These are phyloP conservation scores for Scopus umbretta DNA, from an alignment of 2,113 vertebrate genomes.

Conservation along the genomic window DNA sequence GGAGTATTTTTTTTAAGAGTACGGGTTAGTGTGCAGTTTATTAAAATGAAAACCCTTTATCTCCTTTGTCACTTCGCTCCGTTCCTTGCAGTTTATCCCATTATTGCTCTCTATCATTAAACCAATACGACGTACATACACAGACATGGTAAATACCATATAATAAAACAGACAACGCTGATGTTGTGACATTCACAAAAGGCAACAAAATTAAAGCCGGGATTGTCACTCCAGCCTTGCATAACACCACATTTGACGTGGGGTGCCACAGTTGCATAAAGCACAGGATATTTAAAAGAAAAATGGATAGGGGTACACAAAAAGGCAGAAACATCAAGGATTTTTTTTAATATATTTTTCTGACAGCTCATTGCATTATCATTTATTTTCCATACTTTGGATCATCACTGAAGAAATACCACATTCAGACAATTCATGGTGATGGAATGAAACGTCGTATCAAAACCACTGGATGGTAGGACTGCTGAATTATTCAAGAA, in stretches of 20 bases:
- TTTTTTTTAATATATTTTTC: neutral
- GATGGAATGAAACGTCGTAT: neutral
- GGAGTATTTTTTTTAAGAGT: neutral
- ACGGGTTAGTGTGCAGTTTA: neutral
- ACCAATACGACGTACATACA: accelerated
- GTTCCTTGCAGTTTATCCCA: neutral
- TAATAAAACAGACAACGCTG: neutral
- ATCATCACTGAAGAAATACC: neutral
- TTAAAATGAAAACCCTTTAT: neutral
- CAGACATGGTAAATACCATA: neutral
- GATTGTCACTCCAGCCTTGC: neutral
- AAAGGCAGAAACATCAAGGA: neutral
- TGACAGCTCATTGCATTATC: neutral
- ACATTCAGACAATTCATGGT: neutral
- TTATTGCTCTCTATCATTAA: neutral
- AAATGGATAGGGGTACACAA: neutral
- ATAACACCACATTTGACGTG: accelerated
- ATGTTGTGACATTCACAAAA: neutral
- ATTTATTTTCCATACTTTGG: neutral
- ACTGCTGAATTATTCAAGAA: conserved; percentile 24
- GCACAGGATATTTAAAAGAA: neutral
- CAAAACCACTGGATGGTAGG: neutral
- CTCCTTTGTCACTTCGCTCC: neutral
- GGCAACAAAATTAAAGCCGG: neutral
- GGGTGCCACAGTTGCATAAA: neutral